Evolutionary conservation across 2,113 vertebrate genomes (phyloP).

Genomic region (Falcunculus frontatus): DNA sequence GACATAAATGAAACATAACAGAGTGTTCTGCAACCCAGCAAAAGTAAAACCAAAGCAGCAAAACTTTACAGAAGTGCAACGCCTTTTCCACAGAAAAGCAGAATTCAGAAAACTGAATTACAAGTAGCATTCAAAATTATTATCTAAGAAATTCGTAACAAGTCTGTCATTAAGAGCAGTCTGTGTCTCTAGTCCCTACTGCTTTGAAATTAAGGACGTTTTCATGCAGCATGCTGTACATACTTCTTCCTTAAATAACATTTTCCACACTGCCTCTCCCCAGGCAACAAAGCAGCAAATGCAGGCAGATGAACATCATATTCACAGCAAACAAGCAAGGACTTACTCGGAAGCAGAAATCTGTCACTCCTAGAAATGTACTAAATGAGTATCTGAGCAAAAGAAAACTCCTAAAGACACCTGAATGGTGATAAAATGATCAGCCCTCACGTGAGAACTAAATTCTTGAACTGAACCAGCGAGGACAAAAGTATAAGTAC

Average conservation of each 20-base stretch:
- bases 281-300: background rate
- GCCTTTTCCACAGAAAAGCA: background rate
- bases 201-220: background rate
- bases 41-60: background rate
- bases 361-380: background rate
- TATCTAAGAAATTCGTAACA: background rate
- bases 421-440: background rate
- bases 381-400: background rate
- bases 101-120: background rate
- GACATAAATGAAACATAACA: background rate
- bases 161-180: background rate
- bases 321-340: background rate
- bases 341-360: background rate
- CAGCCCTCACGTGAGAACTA: background rate
- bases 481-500: background rate
- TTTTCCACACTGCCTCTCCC: background rate
- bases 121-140: background rate
- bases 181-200: background rate
- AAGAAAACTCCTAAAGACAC: background rate
- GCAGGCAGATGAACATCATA: background rate
- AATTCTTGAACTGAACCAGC: background rate
- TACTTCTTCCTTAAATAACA: background rate
- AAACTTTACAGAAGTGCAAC: background rate
- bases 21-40: background rate
- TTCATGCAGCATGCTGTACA: background rate